Evolutionary conservation across 2,888 invertebrate species (phyloP).

Genomic region (Dicycla oo): DNA sequence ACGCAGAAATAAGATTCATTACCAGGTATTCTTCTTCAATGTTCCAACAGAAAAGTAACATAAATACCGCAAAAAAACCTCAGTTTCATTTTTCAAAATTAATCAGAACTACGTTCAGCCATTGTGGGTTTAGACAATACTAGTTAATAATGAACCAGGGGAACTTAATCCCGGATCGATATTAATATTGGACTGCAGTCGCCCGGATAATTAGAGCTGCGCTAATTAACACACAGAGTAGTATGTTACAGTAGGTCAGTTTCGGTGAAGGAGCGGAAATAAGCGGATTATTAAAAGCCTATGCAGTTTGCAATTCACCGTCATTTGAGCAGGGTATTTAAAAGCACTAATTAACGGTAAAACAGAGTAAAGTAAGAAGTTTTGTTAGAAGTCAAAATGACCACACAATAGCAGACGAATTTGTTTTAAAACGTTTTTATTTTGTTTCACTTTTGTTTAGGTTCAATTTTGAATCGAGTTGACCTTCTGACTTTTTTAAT

Average conservation of each 20-base stretch:
- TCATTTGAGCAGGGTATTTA: background rate
- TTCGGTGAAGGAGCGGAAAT: background rate
- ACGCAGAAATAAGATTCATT: background rate
- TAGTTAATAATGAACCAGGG: slow-evolving; percentile 29
- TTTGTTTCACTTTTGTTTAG: too few relatives aligned
- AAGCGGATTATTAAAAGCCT: background rate
- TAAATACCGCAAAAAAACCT: background rate
- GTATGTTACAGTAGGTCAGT: background rate
- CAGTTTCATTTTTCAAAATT: slow-evolving; percentile 30
- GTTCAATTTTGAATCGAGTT: background rate
- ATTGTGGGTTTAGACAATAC: slow-evolving; percentile 40
- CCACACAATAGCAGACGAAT: background rate
- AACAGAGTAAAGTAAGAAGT: background rate
- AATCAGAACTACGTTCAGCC: slow-evolving; percentile 30
- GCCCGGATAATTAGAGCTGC: slow-evolving; percentile 33
- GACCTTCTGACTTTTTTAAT: slow-evolving; percentile 3
- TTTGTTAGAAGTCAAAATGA: background rate
- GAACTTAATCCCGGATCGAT: slow-evolving; percentile 51
- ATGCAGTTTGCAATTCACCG: background rate
- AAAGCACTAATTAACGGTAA: background rate
- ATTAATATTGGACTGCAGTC: slow-evolving; percentile 49
- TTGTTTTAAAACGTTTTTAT: background rate
- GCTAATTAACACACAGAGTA: slow-evolving; percentile 28
- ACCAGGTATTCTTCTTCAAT: too few relatives aligned
- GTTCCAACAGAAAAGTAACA: slow-evolving; percentile 16